Conservation (phyloP, 2,888 invertebrate genomes). For the Chrysodeixis includens region DNA sequence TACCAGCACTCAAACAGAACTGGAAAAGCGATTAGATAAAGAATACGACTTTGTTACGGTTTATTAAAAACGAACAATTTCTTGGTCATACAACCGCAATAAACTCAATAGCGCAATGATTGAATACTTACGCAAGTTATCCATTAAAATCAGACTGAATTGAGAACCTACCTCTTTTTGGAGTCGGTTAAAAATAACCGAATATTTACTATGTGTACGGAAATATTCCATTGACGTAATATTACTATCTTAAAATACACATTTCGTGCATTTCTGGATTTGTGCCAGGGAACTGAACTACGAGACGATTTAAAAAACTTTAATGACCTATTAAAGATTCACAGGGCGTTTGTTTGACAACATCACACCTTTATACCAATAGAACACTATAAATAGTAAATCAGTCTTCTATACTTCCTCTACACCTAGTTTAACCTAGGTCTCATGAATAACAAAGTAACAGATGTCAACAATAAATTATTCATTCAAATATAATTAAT, state of each 20-base stretch:
- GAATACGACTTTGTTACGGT: conserved; percentile 16
- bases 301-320: conserved; percentile 25
- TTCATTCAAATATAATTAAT: not conserved
- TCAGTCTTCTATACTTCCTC: too few species aligned
- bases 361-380: not conserved
- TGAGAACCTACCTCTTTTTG: too few species aligned
- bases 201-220: conserved; percentile 10
- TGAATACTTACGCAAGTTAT: conserved; percentile 12
- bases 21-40: not conserved
- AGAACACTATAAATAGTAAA: too few species aligned
- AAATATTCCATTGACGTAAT: conserved; percentile 40
- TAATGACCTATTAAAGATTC: conserved; percentile 15
- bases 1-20: conserved; percentile 5
- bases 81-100: conserved; percentile 8
- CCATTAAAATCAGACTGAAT: too few species aligned
- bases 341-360: not conserved
- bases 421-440: too few species aligned
- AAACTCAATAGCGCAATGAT: conserved; percentile 6
- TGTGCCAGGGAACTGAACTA: conserved; percentile 63
- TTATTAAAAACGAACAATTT: conserved; percentile 11
- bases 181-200: not conserved
- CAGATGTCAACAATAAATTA: not conserved
- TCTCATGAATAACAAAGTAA: too few species aligned
- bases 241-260: conserved; percentile 62
- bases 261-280: conserved; percentile 64